These are phyloP conservation scores for Bothrops jararaca DNA, from an alignment of 2,113 vertebrate genomes.

Conservation along the genomic window DNA sequence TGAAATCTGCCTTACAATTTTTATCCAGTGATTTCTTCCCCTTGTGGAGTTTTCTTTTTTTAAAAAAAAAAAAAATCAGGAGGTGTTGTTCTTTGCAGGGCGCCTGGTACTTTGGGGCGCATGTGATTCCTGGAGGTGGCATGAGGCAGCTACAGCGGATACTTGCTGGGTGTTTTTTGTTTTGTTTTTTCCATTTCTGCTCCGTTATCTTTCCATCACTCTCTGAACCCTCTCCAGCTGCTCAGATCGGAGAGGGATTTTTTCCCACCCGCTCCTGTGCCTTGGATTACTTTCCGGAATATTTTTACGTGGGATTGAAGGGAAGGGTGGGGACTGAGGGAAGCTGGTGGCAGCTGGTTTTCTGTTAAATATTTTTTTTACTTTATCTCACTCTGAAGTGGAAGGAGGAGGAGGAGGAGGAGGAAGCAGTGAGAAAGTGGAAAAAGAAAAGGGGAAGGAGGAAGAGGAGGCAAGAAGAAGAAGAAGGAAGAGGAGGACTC, in stretches of 20 bases:
- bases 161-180: no score
- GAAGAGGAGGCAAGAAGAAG: no score
- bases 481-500: no score
- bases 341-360: not conserved
- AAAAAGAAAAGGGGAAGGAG: no score
- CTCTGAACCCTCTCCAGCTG: not conserved
- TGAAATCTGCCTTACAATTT: not conserved
- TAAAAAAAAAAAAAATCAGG: no score
- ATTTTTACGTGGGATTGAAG: not conserved
- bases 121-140: not conserved
- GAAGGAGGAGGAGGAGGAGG: no score
- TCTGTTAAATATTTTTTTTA: not conserved
- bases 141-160: not conserved
- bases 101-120: not conserved
- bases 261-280: no score
- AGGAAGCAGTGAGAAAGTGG: not conserved
- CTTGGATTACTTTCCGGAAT: not conserved
- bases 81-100: not conserved
- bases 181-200: no score
- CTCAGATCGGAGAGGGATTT: not conserved
- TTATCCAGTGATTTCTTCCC: not conserved
- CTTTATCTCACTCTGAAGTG: not conserved
- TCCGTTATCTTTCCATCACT: no score
- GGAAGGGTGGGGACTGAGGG: not conserved
- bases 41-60: no score